Evolutionary conservation across 2,113 vertebrate genomes (phyloP), one percentile per base, ranked within the genome.

Genomic region (Echinops telfairi): DNA sequence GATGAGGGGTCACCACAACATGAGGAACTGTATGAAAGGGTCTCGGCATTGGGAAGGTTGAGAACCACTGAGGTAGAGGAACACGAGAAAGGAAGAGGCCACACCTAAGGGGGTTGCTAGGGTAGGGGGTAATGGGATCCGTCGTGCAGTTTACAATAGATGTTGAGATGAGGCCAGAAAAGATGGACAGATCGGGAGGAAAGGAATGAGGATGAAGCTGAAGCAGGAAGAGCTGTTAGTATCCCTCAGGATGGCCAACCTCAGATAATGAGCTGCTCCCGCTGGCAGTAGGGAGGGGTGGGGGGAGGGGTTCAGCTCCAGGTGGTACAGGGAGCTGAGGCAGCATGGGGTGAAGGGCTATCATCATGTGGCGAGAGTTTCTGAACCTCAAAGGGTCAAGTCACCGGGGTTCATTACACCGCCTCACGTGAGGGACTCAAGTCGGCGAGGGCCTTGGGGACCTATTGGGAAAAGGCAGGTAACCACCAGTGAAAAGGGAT

Each of bases 121-220:
- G 70, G 68, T 3, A 82, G 70, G 9, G 89, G 31, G 58, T 43
- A 36, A 27, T 9, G 58, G 62, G 47, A 40, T 14, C 43, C 47
- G 5, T 73, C 19, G n/a, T 22, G 0, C 40, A 70, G 60, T 77
- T 86, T 86, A 57, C 20, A 70, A 57, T 36, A 14, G 9, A 4
- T 53, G 40, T 40, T 40, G 27, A 87, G 76, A 76, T 64, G 92
- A 86, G 85, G 47, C 14, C 31, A 76, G 71, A 82, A 81, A 73
- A 64, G 53, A 9, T 6, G 12, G 70, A 40, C 1, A 40, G 36
- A 8, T 8, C n/a, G 27, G 38, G 25, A 91, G n/a, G 36, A 88
- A 86, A 83, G 27, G 71, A 53, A 83, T 33, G 2, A 47, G 53
- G 43, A 23, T 76, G 12, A 60, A 58, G 16, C 0, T 4, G 33